A percentile compares a stretch with the other conserved stretches of the same genome.
Conservation (phyloP, 1,140 invertebrate species). For the Neelides sp. region DNA sequence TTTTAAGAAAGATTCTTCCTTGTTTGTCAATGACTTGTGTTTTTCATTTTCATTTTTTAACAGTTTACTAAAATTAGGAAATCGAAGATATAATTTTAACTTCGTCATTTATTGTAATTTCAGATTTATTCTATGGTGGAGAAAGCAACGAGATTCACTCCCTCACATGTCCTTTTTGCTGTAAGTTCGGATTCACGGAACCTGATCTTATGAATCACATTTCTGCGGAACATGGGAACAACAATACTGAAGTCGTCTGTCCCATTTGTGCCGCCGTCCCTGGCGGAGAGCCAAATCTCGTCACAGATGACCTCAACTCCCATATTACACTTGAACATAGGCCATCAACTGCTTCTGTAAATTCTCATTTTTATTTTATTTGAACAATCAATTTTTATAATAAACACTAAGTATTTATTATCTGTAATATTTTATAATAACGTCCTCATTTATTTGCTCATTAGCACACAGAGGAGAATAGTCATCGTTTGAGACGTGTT, state of each 20-base stretch:
- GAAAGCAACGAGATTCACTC: conserved; percentile 80
- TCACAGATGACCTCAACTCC: conserved; percentile 93
- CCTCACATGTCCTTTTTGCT: conserved; percentile 93
- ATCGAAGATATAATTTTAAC: too few relatives aligned
- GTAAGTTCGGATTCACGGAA: conserved; percentile 90
- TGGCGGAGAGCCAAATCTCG: conserved; percentile 90
- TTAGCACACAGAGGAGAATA: too few relatives aligned
- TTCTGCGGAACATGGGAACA: conserved; percentile 70
- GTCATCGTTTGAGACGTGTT: conserved; percentile 28
- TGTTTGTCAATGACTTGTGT: too few relatives aligned
- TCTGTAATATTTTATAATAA: not conserved
- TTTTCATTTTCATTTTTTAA: too few relatives aligned
- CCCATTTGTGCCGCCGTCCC: conserved; percentile 90
- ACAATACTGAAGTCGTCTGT: conserved; percentile 81
- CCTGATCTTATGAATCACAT: conserved; percentile 83
- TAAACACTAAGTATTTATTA: conserved; percentile 1
- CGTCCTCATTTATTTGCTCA: not conserved
- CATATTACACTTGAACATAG: conserved; percentile 91
- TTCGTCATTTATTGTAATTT: conserved; percentile 31
- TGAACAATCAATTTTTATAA: not conserved
- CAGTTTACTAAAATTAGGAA: too few relatives aligned
- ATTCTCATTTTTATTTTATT: not conserved
- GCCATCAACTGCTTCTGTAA: conserved; percentile 51
- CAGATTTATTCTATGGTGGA: conserved; percentile 89
- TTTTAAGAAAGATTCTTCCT: too few relatives aligned